Evolutionary conservation across 2,797 vertebrate genomes (phyloP).

Genomic region (Protonibea diacanthus): DNA sequence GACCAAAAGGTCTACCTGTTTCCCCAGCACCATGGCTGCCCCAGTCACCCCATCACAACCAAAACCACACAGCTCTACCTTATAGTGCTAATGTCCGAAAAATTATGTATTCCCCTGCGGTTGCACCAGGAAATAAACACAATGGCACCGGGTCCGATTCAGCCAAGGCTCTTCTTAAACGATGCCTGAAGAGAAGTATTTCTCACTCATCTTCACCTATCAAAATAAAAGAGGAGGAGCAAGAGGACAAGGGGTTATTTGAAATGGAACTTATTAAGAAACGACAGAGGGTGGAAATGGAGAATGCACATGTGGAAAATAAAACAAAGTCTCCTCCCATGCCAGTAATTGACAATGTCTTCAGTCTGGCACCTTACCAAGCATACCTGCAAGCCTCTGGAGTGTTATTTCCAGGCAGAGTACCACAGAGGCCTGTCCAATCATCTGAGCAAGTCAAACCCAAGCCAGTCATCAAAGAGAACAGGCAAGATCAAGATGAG

Average conservation of each 20-base stretch:
- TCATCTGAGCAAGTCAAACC: slow-evolving; percentile 47
- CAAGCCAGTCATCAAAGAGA: slow-evolving; percentile 51
- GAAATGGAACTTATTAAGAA: slow-evolving; percentile 63
- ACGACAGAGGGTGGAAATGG: slow-evolving; percentile 59
- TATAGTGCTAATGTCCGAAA: slow-evolving; percentile 35
- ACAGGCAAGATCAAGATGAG: slow-evolving; percentile 37
- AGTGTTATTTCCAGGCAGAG: slow-evolving; percentile 50
- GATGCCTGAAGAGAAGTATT: slow-evolving; percentile 58
- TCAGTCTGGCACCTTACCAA: slow-evolving; percentile 93
- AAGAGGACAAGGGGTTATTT: slow-evolving; percentile 57
- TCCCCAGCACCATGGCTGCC: slow-evolving; percentile 68
- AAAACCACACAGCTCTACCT: slow-evolving; percentile 30
- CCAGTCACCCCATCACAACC: slow-evolving; percentile 3
- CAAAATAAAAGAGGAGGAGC: slow-evolving; percentile 53
- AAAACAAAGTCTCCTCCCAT: slow-evolving; percentile 87
- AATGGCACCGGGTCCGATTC: slow-evolving; percentile 21
- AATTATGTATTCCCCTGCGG: slow-evolving; percentile 50
- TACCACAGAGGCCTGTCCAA: slow-evolving; percentile 27
- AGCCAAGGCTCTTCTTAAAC: slow-evolving; percentile 20
- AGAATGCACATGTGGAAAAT: slow-evolving; percentile 6
- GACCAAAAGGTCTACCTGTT: slow-evolving; percentile 28
- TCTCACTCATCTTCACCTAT: slow-evolving; percentile 55
- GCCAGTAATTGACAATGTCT: slow-evolving; percentile 95
- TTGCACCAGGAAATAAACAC: slow-evolving; percentile 35
- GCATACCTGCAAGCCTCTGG: slow-evolving; percentile 83